Conservation (phyloP, 2,113 vertebrate species). For the Chlorodrepanis virens region DNA sequence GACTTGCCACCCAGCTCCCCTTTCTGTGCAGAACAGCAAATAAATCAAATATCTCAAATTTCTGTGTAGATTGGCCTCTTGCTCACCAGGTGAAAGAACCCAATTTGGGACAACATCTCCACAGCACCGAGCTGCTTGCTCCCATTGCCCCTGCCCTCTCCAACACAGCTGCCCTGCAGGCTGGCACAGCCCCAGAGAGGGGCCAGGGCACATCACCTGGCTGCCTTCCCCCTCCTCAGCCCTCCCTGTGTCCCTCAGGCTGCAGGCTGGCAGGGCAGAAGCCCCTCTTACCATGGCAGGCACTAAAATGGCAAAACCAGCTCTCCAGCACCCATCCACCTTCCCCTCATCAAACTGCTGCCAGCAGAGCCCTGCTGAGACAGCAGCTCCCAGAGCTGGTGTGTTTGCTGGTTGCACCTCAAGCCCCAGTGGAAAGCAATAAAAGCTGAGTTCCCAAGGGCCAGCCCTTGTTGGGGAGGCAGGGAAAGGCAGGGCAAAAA, state of each 20-base stretch:
- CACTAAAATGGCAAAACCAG: not conserved
- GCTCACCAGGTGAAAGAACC: not conserved
- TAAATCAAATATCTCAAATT: not conserved
- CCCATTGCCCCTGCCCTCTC: too few species aligned
- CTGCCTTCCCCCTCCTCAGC: not conserved
- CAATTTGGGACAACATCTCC: not conserved
- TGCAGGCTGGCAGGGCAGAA: not conserved
- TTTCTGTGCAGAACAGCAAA: not conserved
- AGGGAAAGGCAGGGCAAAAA: not conserved
- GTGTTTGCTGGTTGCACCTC: not conserved
- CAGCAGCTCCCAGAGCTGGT: not conserved
- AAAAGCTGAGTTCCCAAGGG: not conserved
- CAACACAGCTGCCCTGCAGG: too few species aligned
- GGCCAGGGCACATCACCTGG: not conserved
- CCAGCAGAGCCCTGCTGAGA: not conserved
- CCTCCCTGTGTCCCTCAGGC: not conserved
- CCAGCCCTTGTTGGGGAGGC: not conserved
- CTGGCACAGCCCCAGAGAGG: not conserved
- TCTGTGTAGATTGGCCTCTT: not conserved
- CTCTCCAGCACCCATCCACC: not conserved
- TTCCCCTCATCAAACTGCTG: not conserved
- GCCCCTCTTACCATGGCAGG: not conserved
- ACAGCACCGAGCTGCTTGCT: rapidly evolving
- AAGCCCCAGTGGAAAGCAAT: not conserved
- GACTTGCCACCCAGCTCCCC: not conserved